Evolutionary conservation across 1,140 invertebrate species (phyloP).

Genomic region (Danaus melanippus): DNA sequence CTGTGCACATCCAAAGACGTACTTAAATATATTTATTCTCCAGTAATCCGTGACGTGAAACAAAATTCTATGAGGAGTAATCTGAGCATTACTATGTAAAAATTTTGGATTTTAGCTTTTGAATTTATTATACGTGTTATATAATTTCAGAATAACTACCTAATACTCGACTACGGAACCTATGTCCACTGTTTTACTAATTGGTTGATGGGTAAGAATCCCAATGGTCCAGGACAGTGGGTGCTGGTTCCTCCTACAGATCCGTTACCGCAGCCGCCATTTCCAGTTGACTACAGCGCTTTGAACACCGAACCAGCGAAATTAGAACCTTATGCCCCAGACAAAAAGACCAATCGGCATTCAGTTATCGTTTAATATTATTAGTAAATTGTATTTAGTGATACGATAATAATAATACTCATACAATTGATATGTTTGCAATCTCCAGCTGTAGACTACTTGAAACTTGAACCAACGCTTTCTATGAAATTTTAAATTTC

Average conservation of each 20-base stretch:
- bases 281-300: constrained; percentile 82
- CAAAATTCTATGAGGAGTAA: too few relatives aligned
- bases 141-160: constrained; percentile 75
- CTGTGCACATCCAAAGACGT: too few relatives aligned
- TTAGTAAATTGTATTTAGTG: constrained; percentile 2
- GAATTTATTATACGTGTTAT: constrained; percentile 6
- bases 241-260: constrained; percentile 76
- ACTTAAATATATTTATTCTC: too few relatives aligned
- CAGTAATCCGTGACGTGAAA: too few relatives aligned
- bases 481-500: too few relatives aligned
- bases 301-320: constrained; percentile 79
- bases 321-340: constrained; percentile 78
- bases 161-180: constrained; percentile 75
- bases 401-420: neutral
- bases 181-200: constrained; percentile 81
- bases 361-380: constrained; percentile 77
- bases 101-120: neutral
- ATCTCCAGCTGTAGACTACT: neutral
- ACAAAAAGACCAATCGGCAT: constrained; percentile 78
- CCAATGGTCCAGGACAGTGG: constrained; percentile 82
- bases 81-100: too few relatives aligned
- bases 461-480: too few relatives aligned
- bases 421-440: constrained; percentile 1
- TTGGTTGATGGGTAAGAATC: constrained; percentile 79
- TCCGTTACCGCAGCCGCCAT: constrained; percentile 73